Conservation (phyloP, 2,113 vertebrate species). For the Ariopsis seemanni region DNA sequence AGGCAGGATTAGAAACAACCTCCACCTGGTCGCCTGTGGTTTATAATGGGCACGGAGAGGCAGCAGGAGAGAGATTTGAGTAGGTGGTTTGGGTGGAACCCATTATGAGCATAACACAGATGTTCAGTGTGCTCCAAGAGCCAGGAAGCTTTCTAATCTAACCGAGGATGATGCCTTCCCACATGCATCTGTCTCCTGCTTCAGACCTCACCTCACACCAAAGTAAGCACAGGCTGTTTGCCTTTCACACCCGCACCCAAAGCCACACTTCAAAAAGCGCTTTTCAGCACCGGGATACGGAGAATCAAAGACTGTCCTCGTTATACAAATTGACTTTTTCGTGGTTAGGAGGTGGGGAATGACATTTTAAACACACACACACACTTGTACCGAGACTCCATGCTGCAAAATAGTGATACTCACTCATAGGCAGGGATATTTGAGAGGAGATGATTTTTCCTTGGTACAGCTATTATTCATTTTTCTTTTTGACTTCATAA, state of each 20-base stretch:
- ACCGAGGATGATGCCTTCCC: neutral
- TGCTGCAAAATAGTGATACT: too few relatives aligned
- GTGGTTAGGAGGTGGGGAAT: neutral
- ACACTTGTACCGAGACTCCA: neutral
- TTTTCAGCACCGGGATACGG: neutral
- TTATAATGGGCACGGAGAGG: neutral
- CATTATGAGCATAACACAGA: neutral
- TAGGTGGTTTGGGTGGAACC: neutral
- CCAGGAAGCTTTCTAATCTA: neutral
- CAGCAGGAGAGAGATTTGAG: neutral
- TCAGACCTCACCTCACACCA: neutral
- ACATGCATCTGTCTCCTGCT: neutral
- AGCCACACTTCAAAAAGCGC: neutral
- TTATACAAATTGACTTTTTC: neutral
- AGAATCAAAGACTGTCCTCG: neutral
- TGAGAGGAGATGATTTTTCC: neutral
- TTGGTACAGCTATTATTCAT: too few relatives aligned
- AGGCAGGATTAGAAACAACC: neutral
- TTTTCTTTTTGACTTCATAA: neutral
- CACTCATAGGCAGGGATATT: neutral
- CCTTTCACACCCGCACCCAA: conserved; percentile 23
- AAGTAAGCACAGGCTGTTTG: neutral
- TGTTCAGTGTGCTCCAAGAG: neutral
- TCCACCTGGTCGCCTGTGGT: conserved; percentile 2
- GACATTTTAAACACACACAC: neutral